Percentiles rank a stretch among this genome's conserved stretches.
Evolutionary conservation across 2,888 invertebrate species (phyloP).

Genomic region (Scaptomyza polygonia): DNA sequence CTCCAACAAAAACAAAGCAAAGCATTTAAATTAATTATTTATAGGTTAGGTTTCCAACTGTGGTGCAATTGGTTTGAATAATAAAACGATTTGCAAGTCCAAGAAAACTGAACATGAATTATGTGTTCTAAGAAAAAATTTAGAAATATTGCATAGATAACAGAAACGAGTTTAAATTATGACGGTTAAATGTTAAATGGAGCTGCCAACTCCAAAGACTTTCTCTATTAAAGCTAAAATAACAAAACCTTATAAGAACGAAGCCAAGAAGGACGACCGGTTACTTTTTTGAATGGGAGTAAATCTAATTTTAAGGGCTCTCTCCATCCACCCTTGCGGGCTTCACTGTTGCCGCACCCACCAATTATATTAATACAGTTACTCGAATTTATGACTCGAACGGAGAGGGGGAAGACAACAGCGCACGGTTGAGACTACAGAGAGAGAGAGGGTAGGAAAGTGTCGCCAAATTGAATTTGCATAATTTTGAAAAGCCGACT

Average conservation of each 20-base stretch:
- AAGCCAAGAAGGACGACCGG: conserved; percentile 16
- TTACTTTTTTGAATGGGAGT: conserved; percentile 41
- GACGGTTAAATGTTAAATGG: conserved; percentile 59
- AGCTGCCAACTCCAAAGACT: conserved; percentile 19
- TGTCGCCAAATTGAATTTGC: conserved; percentile 79
- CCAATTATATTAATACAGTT: conserved; percentile 80
- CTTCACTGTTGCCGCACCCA: conserved; percentile 34
- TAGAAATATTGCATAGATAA: conserved; percentile 51
- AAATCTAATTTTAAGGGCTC: conserved; percentile 73
- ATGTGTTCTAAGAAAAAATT: conserved; percentile 22
- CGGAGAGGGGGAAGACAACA: conserved; percentile 6
- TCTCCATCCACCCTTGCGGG: conserved; percentile 12
- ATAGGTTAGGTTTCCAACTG: conserved; percentile 58
- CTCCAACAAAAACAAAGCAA: conserved; percentile 40
- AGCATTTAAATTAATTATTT: conserved; percentile 76
- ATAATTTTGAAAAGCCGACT: conserved; percentile 75
- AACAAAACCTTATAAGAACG: not conserved
- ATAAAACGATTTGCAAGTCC: conserved; percentile 75
- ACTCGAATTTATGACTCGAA: conserved; percentile 73
- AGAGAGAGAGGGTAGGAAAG: conserved; percentile 32
- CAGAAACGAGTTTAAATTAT: conserved; percentile 66
- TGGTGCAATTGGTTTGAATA: conserved; percentile 63
- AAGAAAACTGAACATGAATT: conserved; percentile 67
- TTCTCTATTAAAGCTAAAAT: conserved; percentile 26
- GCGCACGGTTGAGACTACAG: no score